Evolutionary conservation across 2,113 vertebrate genomes (phyloP).

Genomic region (Saccopteryx bilineata): DNA sequence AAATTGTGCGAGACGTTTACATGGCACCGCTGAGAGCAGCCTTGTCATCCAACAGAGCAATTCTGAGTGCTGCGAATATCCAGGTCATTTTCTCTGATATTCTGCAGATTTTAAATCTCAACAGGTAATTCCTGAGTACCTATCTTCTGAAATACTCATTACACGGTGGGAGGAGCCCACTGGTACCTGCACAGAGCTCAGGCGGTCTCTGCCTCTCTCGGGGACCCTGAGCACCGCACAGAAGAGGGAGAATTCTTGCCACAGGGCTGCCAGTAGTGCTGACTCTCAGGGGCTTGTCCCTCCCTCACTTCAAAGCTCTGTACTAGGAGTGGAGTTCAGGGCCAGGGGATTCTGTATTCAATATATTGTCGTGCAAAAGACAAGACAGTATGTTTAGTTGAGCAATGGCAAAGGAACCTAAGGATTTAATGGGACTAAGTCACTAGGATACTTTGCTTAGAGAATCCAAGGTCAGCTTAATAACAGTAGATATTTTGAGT

Average conservation of each 20-base stretch:
- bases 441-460: not conserved
- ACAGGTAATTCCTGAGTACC: conserved; percentile 82
- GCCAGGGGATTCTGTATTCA: not conserved
- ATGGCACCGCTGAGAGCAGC: conserved; percentile 89
- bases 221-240: not conserved
- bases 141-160: not conserved
- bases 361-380: not conserved
- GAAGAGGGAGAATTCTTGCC: not conserved
- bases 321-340: not conserved
- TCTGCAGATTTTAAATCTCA: conserved; percentile 87
- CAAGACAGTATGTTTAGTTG: not conserved
- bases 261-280: not conserved
- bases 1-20: conserved; percentile 87
- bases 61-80: conserved; percentile 88
- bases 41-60: conserved; percentile 90
- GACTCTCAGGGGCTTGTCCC: no score
- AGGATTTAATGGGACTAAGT: not conserved
- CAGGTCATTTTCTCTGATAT: conserved; percentile 89
- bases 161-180: not conserved
- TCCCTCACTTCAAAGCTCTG: not conserved
- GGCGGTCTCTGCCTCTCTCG: not conserved
- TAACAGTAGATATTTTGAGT: not conserved
- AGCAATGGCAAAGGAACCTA: not conserved
- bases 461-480: not conserved
- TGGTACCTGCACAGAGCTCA: not conserved